phyloP scores from a whole-genome alignment of 2,113 vertebrate species.

The Hyaena hyaena region DNA sequence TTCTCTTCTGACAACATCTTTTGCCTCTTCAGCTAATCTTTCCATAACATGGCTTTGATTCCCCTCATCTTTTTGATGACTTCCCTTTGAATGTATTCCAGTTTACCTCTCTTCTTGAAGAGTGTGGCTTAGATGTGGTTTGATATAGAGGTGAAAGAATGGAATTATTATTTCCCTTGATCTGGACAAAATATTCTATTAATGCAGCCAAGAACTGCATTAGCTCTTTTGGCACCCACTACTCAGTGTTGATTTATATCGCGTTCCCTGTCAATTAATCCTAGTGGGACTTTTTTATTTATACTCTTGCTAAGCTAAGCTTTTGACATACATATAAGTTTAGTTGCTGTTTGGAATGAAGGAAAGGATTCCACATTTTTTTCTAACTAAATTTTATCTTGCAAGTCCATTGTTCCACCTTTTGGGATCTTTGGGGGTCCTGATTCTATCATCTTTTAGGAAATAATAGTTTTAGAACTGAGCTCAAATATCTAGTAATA shows the following conservation, averaged over 20 bases:
- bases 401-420: not conserved
- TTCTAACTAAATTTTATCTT: constrained; percentile 37
- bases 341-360: constrained; percentile 47
- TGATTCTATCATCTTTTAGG: not conserved
- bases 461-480: constrained; percentile 18
- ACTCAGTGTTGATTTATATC: constrained; percentile 70
- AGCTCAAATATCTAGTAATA: constrained; percentile 18
- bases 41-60: not conserved
- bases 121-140: constrained; percentile 43
- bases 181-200: constrained; percentile 69
- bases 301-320: constrained; percentile 36
- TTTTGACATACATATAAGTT: constrained; percentile 26
- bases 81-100: constrained; percentile 53
- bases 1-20: constrained; percentile 5
- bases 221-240: constrained; percentile 71
- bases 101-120: constrained; percentile 60
- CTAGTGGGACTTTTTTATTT: constrained; percentile 47
- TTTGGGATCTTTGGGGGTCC: not conserved
- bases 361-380: not conserved
- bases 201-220: constrained; percentile 77
- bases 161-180: constrained; percentile 73
- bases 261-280: constrained; percentile 66
- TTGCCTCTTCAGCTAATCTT: not conserved
- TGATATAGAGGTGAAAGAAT: constrained; percentile 55
- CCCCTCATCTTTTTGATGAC: not conserved